phyloP scores from a whole-genome alignment of 2,113 vertebrate species.

The Amblyopsis rosae region DNA sequence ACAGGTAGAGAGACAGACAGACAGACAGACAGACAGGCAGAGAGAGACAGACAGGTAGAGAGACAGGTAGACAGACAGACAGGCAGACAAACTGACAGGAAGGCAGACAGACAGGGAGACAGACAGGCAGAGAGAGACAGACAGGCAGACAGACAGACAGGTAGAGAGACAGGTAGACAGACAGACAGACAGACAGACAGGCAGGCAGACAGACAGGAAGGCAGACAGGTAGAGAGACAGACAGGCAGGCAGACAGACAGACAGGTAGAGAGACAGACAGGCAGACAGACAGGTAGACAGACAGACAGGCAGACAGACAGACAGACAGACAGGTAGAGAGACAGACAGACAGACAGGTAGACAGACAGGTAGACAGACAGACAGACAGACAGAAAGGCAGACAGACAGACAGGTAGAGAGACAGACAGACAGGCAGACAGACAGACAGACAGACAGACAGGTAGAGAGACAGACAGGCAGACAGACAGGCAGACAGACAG shows the following conservation, averaged over 20 bases:
- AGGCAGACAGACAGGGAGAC: constrained; percentile 81
- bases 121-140: background rate
- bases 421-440: constrained; percentile 67
- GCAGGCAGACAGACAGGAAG: background rate
- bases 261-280: constrained; percentile 80
- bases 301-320: too few species aligned
- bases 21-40: constrained; percentile 73
- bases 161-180: constrained; percentile 65
- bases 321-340: background rate
- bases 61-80: too few species aligned
- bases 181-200: constrained; percentile 69
- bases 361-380: background rate
- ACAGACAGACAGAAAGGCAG: too few species aligned
- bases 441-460: constrained; percentile 70
- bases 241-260: background rate
- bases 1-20: background rate
- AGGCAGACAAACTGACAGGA: background rate
- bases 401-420: background rate
- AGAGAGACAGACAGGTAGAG: background rate
- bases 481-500: too few species aligned
- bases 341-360: constrained; percentile 82
- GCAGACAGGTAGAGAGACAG: background rate
- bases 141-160: too few species aligned
- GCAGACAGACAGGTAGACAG: background rate
- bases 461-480: too few species aligned